Conservation (phyloP, 37 sponge, comb jelly and placozoan species). For the Geodia barretti region DNA sequence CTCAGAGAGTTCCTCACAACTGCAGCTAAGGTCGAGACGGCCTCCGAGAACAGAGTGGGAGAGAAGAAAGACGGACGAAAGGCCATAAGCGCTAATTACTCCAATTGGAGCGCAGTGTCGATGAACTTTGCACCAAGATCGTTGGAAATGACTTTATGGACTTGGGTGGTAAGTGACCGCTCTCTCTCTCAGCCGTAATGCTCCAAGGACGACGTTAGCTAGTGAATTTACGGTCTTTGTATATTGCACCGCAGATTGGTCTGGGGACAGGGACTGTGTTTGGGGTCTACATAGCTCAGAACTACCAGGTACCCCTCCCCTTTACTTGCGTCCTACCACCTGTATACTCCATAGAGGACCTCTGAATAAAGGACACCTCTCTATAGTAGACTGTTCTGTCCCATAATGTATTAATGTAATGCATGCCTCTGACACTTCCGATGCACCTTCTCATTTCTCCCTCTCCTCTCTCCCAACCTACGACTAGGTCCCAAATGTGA, state of each 20-base stretch:
- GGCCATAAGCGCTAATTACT: background rate
- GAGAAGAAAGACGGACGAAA: no score
- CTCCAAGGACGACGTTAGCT: no score
- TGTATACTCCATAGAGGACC: background rate
- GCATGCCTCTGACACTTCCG: background rate
- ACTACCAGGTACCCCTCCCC: slow-evolving; percentile 44
- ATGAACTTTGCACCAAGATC: slow-evolving; percentile 2
- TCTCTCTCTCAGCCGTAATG: background rate
- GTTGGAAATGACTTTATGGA: slow-evolving; percentile 7
- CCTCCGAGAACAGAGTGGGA: no score
- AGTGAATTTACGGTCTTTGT: background rate
- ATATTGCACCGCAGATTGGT: slow-evolving; percentile 39
- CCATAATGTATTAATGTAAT: background rate
- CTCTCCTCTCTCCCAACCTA: background rate
- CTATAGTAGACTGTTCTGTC: background rate
- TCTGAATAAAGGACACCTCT: background rate
- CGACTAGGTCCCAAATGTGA: slow-evolving; percentile 27
- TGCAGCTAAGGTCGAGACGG: no score
- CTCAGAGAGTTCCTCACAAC: background rate
- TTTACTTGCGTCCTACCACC: background rate
- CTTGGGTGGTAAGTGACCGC: slow-evolving; percentile 30
- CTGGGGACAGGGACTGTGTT: slow-evolving; percentile 44
- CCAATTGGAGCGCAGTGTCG: slow-evolving; percentile 13
- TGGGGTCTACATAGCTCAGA: slow-evolving; percentile 70
- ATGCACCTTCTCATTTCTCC: background rate